These are phyloP conservation scores for Teleiodes luculella DNA, from an alignment of 2,888 invertebrate species.

Conservation along the genomic window DNA sequence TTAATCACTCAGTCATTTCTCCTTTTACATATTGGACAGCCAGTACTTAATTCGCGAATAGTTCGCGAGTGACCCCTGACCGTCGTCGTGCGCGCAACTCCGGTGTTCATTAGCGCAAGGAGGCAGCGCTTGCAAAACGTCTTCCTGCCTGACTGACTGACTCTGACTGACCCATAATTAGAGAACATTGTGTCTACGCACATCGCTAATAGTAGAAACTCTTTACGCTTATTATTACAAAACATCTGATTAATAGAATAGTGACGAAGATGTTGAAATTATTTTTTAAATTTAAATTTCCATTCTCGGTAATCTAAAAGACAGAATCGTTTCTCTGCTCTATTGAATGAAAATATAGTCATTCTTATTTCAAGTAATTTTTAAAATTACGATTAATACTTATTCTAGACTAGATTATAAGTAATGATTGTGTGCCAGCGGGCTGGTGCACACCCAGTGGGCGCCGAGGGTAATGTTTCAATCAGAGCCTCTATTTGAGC, in stretches of 20 bases:
- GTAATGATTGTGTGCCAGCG: too few relatives aligned
- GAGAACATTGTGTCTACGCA: background rate
- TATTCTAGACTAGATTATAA: too few relatives aligned
- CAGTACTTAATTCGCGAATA: background rate
- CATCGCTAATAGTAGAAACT: background rate
- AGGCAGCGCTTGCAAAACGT: background rate
- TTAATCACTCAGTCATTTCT: slow-evolving; percentile 17
- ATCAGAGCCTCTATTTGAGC: slow-evolving; percentile 39
- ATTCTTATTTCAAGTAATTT: too few relatives aligned
- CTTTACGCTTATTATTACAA: too few relatives aligned
- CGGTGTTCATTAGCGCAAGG: background rate
- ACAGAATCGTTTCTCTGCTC: too few relatives aligned
- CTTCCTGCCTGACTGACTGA: background rate
- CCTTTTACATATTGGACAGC: slow-evolving; percentile 14
- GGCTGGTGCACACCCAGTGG: slow-evolving; percentile 30
- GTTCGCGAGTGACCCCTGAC: slow-evolving; percentile 6
- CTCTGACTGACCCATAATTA: background rate
- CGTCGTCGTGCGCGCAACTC: background rate
- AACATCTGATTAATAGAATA: too few relatives aligned
- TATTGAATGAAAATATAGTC: too few relatives aligned
- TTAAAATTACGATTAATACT: too few relatives aligned
- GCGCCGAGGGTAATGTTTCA: slow-evolving; percentile 1
- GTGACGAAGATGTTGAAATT: too few relatives aligned
- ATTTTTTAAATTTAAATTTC: too few relatives aligned
- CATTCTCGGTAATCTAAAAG: too few relatives aligned